Conservation (phyloP, 2,113 vertebrate species). For the Grammomys surdaster region DNA sequence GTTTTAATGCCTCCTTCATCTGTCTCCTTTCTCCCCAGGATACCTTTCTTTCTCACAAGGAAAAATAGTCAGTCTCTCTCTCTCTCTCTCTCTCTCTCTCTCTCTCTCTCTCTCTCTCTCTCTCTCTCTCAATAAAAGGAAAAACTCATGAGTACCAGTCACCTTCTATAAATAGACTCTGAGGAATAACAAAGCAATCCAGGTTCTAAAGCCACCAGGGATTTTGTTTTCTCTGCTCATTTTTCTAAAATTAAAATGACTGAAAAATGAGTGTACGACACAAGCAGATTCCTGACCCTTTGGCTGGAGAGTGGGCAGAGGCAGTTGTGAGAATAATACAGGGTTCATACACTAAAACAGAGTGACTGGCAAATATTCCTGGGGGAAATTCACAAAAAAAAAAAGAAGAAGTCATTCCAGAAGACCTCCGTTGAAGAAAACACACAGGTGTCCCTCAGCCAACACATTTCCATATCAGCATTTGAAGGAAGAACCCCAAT, state of each 20-base stretch:
- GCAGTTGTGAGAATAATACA: neutral
- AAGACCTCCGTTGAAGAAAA: constrained; percentile 20
- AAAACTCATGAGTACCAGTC: neutral
- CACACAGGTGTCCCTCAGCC: constrained; percentile 1
- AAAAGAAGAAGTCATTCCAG: neutral
- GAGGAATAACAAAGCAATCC: constrained; percentile 41
- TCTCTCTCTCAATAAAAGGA: neutral
- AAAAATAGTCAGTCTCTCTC: neutral
- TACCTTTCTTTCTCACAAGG: constrained; percentile 35
- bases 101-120: neutral
- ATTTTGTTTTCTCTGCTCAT: constrained; percentile 59
- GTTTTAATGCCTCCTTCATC: neutral
- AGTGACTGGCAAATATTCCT: neutral
- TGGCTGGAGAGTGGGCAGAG: neutral
- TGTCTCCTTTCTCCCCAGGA: neutral
- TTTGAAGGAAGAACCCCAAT: neutral
- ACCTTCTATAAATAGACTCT: constrained; percentile 1
- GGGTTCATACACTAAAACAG: constrained; percentile 12
- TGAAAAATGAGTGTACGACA: neutral
- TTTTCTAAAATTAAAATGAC: constrained; percentile 47
- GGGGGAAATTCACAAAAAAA: neutral
- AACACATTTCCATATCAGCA: constrained; percentile 1
- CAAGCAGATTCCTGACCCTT: neutral
- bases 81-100: neutral
- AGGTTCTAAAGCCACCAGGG: constrained; percentile 12